A percentile compares a stretch with the other conserved stretches of the same genome.
Evolutionary conservation across 1,140 invertebrate species (phyloP).

Genomic region (Lasioglossum albipes): DNA sequence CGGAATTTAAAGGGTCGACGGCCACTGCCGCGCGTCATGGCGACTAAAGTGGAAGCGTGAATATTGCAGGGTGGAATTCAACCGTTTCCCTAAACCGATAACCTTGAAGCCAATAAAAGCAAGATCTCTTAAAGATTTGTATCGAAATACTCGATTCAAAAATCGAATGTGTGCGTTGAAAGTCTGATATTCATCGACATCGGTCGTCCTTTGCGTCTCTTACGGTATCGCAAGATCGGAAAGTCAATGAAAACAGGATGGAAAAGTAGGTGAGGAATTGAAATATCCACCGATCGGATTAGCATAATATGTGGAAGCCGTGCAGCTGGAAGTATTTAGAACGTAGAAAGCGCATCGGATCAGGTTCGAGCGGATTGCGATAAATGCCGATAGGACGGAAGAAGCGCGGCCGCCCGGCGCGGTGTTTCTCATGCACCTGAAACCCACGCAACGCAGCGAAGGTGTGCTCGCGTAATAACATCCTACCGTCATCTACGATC

Average conservation of each 20-base stretch:
- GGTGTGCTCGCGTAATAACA: not conserved
- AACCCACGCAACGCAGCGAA: not conserved
- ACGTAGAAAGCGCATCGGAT: conserved; percentile 1
- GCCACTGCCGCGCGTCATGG: too few species aligned
- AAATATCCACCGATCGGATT: not conserved
- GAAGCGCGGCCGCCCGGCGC: not conserved
- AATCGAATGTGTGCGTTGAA: not conserved
- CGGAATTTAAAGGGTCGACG: not conserved
- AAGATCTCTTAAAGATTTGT: not conserved
- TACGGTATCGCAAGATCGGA: not conserved
- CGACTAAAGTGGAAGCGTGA: too few species aligned
- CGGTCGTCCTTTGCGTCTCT: too few species aligned
- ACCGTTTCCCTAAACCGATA: too few species aligned
- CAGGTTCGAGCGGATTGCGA: not conserved
- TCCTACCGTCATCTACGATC: not conserved
- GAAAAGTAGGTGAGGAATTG: not conserved
- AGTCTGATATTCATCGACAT: too few species aligned
- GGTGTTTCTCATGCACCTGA: not conserved
- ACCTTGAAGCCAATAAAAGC: not conserved
- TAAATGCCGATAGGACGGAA: not conserved
- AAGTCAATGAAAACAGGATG: not conserved
- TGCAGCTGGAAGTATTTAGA: not conserved
- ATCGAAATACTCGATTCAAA: not conserved
- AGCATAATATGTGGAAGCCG: not conserved
- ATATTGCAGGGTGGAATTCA: too few species aligned